phyloP scores from a whole-genome alignment of 2,113 vertebrate species.

The Pelecanus crispus region DNA sequence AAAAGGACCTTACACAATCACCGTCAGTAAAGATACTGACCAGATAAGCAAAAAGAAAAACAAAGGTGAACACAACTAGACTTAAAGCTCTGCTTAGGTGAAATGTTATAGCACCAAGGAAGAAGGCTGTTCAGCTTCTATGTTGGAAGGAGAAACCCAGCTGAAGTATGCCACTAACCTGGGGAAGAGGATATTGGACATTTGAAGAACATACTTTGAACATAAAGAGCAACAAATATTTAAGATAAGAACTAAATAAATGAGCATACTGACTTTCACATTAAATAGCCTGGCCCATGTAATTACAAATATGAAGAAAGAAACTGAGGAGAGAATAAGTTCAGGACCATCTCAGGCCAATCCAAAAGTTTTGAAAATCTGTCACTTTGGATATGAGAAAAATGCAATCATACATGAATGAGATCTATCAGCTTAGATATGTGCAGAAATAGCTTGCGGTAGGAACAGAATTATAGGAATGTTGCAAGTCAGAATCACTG shows the following conservation, averaged over 20 bases:
- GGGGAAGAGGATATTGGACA: not conserved
- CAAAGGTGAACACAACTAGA: not conserved
- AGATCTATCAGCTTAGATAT: not conserved
- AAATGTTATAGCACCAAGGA: not conserved
- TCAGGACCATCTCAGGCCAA: not conserved
- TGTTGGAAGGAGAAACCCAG: not conserved
- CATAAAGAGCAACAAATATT: not conserved
- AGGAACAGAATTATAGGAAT: not conserved
- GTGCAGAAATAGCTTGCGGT: not conserved
- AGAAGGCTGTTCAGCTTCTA: not conserved
- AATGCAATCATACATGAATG: rapidly evolving
- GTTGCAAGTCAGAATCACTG: not conserved
- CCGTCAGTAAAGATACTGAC: not conserved
- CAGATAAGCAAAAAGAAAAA: not conserved
- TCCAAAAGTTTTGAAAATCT: not conserved
- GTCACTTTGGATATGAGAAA: not conserved
- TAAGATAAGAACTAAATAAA: not conserved
- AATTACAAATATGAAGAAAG: not conserved
- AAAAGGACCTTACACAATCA: not conserved
- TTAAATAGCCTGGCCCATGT: not conserved
- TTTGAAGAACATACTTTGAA: not conserved
- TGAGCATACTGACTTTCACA: not conserved
- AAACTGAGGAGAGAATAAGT: not conserved
- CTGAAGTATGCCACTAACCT: not conserved
- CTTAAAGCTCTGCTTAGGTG: not conserved